Evolutionary conservation across 2,113 vertebrate genomes (phyloP), one percentile per base, ranked within the genome.

Genomic region (Burhinus oedicnemus): DNA sequence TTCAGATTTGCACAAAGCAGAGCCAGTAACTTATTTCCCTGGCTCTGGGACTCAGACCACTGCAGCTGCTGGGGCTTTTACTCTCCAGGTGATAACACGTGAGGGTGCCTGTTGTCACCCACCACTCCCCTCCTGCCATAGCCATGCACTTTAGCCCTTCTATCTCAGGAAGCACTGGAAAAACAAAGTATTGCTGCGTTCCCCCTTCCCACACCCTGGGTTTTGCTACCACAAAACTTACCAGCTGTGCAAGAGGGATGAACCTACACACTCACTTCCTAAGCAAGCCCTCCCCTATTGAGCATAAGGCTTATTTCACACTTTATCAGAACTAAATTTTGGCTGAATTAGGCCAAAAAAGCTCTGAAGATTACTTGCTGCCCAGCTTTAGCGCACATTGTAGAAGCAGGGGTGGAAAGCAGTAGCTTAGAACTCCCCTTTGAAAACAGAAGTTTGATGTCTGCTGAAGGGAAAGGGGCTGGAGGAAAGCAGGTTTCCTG

Each of bases 101-200:
- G 0, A 62, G 34, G 38, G 44, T 86, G 29, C 8, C 61, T 0
- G 0, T 26, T 25, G 25, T 22, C 8, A 45, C 49, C 26, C 25
- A 15, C n/a, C 7, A 0, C 72, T 79, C 69, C 49, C 44, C n/a
- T 44, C 34, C 36, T 13, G 14, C 38, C 0, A 0, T 16, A 52
- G 19, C 57, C 1, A 0, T 11, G 42, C 8, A 36, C 70, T 72
- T 72, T 3, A 82, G 54, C 36, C 26, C 23, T 38, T 47, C 23
- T 54, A 6, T 19, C 58, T 29, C 1, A 0, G 49, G 23, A 44
- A 85, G 34, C 15, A 12, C 57, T 61, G 40, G 44, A 65, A 69
- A 60, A 2, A 27, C 25, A 12, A 71, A 51, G 19, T 3, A 26
- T 25, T 36, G 7, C 58, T 62, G 26, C 5, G 1, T 30, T 47